Conservation (phyloP, 2,797 vertebrate genomes). For the Neoniphon sammara region DNA sequence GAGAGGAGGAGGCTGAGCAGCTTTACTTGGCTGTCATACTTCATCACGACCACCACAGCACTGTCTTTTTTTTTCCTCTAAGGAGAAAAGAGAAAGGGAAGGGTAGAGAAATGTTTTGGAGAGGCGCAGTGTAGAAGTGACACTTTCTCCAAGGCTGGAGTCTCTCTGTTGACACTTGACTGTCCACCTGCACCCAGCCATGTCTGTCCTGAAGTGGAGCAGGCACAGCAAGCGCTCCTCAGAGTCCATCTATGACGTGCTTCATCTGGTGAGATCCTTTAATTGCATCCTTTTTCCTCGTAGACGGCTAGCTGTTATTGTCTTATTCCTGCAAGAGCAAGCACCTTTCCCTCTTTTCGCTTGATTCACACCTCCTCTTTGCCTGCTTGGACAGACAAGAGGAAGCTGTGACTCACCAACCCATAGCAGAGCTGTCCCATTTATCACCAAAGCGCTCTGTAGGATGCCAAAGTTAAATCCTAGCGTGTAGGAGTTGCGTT, state of each 20-base stretch:
- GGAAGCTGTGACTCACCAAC: conserved; percentile 72
- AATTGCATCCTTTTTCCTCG: conserved; percentile 20
- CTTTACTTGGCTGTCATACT: conserved; percentile 63
- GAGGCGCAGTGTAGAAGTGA: conserved; percentile 53
- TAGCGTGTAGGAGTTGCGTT: conserved; percentile 12
- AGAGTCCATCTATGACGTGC: conserved; percentile 87
- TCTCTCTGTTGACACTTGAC: conserved; percentile 44
- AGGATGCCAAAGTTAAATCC: conserved; percentile 36
- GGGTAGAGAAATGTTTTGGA: conserved; percentile 58
- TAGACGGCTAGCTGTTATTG: conserved; percentile 9
- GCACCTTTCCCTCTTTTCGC: conserved; percentile 30
- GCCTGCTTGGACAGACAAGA: conserved; percentile 53
- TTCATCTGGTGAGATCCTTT: conserved; percentile 84
- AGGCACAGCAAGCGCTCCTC: conserved; percentile 85
- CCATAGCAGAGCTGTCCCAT: conserved; percentile 63
- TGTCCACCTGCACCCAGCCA: conserved; percentile 64
- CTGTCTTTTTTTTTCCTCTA: conserved; percentile 43
- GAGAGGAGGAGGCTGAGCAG: conserved; percentile 76
- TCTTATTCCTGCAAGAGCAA: conserved; percentile 33
- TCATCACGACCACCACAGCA: conserved; percentile 66
- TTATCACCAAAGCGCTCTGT: conserved; percentile 50
- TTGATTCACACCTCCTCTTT: conserved; percentile 44
- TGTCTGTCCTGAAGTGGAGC: conserved; percentile 89
- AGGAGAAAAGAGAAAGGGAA: conserved; percentile 32
- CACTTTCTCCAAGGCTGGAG: conserved; percentile 49